Evolutionary conservation across 1,140 invertebrate genomes (phyloP), one percentile per base, ranked within the genome.

Genomic region (Magallana ariakensis): DNA sequence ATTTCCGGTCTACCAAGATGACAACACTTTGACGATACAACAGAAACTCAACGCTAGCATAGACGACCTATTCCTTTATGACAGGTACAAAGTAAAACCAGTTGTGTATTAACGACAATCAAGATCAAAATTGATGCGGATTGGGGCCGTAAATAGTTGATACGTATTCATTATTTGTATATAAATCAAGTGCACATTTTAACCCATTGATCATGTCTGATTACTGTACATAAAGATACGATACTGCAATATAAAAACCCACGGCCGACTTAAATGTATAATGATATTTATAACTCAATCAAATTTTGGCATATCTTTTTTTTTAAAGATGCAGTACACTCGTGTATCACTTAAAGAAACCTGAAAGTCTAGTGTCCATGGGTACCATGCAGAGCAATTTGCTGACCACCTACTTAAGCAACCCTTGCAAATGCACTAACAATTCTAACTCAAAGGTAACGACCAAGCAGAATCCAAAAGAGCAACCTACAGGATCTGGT

Each of bases 31-130:
- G n/a, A 80, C 90, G 13, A 90, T 94, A 9, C 94, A 93, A 93
- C 84, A 56, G 16, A 80, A 83, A 58, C 87, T 94, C 16, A 87
- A 88, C 19, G 94, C 94, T 33, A 88, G 86, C 0, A 94, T 93
- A 84, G 93, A 94, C 82, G 94, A 94, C 85, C 88, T 94, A 22
- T 93, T 93, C 62, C 87, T 95, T 26, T 95, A 94, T 88, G 93
- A 94, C 86, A 93, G 92, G 94, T 94, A 88, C 55, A 84, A 46
- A 46, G 7, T 22, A 26, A 26, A 0, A 46, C 33, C 1, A 33
- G 33, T 3, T 46, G 33, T 46, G 33, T 46, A 46, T 46, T 46
- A 46, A 46, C 33, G 0, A 46, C 1, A 46, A 46, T 46, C 33
- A 3, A 0, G 33, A 3, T 46, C 33, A 46, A 46, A n/a, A 46